Evolutionary conservation across 2,113 vertebrate genomes (phyloP), one percentile per base, ranked within the genome.

Genomic region (Pimephales promelas): DNA sequence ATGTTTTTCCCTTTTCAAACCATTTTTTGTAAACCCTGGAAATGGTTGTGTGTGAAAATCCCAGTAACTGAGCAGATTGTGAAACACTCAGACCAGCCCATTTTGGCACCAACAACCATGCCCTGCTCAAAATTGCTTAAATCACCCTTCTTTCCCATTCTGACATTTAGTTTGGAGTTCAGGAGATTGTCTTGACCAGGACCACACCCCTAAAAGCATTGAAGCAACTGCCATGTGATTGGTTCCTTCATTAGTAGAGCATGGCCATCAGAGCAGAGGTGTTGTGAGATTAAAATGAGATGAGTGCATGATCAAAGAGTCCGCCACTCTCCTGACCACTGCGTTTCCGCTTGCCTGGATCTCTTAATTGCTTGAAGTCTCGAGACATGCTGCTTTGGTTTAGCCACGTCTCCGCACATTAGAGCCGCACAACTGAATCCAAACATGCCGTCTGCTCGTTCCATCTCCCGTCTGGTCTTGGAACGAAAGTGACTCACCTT

Each of bases 321-420:
- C 77, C 22, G 84, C 77, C 28, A 45, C 86, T 80, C 84, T 83
- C 83, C 82, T 80, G 87, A 88, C 85, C 85, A 1, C 80, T 83
- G 83, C 77, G 84, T 92, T 92, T 93, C 90, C 89, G 81, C 92
- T 87, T 83, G 84, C 88, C 85, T 91, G 90, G 88, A 90, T 90
- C 88, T 84, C 86, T 89, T 92, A 92, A 93, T 92, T 91, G 88
- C 86, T 87, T 89, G 89, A 90, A 88, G 88, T 93, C 86, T 87
- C 86, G 87, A 85, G 89, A 92, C 91, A 88, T 88, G 86, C 84
- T 88, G 93, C 87, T 92, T 91, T 90, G 72, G 86, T 91, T 91
- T 88, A 86, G 83, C 84, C 83, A 81, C 34, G 87, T 92, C 90
- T 66, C 72, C 70, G 66, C 83, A 81, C 79, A 88, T 92, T 90